Conservation (phyloP, 2,797 vertebrate genomes). For the Sus cebifrons region DNA sequence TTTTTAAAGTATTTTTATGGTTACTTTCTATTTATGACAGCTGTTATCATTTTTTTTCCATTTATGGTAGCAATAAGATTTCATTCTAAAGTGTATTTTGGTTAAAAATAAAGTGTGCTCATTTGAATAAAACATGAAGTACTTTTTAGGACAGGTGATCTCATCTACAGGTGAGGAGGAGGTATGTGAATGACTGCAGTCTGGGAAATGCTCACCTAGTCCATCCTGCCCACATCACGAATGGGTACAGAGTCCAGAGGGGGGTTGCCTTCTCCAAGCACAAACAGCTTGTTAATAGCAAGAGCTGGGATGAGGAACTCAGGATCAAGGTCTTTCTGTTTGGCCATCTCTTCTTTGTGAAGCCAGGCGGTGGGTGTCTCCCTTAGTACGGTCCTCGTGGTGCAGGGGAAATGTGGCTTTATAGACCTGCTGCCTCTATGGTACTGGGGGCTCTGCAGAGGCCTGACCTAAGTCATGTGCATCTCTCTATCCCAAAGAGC, state of each 20-base stretch:
- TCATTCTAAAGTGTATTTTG: slow-evolving; percentile 52
- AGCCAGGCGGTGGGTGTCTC: background rate
- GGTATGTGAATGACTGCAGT: background rate
- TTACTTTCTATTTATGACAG: slow-evolving; percentile 59
- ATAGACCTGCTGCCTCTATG: background rate
- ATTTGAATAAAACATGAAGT: background rate
- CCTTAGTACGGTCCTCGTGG: background rate
- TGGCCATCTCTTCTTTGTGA: background rate
- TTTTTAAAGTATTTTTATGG: background rate
- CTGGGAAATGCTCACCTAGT: background rate
- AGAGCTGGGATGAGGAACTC: background rate
- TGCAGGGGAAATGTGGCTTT: background rate
- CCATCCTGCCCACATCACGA: background rate
- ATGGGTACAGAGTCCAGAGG: background rate
- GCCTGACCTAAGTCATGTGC: background rate
- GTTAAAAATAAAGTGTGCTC: background rate
- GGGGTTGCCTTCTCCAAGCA: background rate
- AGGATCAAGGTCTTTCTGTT: background rate
- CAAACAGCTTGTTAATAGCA: background rate
- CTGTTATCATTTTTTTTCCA: background rate
- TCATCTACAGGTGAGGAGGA: background rate
- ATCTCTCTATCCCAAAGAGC: background rate
- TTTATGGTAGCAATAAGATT: slow-evolving; percentile 50
- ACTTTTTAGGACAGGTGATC: background rate
- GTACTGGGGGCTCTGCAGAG: background rate